phyloP scores from a whole-genome alignment of 2,113 vertebrate species.

The Callionymus lyra region DNA sequence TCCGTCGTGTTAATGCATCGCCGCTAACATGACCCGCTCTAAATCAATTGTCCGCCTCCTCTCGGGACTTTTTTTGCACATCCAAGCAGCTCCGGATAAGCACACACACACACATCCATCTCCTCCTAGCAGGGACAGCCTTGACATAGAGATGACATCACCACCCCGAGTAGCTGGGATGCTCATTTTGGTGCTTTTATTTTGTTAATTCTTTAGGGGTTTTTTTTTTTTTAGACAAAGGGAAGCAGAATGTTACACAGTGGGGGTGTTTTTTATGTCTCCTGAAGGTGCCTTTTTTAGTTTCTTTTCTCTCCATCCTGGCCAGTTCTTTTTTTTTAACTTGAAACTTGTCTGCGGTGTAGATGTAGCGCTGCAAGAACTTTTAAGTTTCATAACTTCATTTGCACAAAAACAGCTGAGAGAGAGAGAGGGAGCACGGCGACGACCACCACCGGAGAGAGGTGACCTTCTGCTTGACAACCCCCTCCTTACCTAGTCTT shows the following conservation, averaged over 20 bases:
- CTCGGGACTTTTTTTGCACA: constrained; percentile 78
- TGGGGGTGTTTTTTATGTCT: constrained; percentile 49
- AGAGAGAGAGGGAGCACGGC: constrained; percentile 12
- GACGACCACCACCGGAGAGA: background rate
- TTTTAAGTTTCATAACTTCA: constrained; percentile 23
- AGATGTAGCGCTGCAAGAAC: constrained; percentile 10
- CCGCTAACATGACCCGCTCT: too few species aligned
- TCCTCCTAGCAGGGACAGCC: background rate
- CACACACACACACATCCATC: constrained; percentile 16
- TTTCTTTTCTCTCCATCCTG: constrained; percentile 49
- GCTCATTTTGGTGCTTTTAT: constrained; percentile 46
- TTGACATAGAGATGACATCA: constrained; percentile 1
- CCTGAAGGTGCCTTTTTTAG: constrained; percentile 81
- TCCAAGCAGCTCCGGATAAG: constrained; percentile 72
- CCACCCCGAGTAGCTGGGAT: constrained; percentile 23
- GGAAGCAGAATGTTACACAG: constrained; percentile 63
- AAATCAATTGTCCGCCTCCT: too few species aligned
- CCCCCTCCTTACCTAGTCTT: constrained; percentile 57
- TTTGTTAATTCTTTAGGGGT: constrained; percentile 17
- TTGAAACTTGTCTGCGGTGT: background rate
- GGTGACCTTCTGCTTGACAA: constrained; percentile 49
- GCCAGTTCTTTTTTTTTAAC: background rate
- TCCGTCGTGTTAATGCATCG: constrained; percentile 3
- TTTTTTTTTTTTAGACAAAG: constrained; percentile 23
- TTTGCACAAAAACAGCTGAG: constrained; percentile 45